Base-by-base conservation (phyloP, 2,797 vertebrate genomes). In the Graptemys geographica region DNA sequence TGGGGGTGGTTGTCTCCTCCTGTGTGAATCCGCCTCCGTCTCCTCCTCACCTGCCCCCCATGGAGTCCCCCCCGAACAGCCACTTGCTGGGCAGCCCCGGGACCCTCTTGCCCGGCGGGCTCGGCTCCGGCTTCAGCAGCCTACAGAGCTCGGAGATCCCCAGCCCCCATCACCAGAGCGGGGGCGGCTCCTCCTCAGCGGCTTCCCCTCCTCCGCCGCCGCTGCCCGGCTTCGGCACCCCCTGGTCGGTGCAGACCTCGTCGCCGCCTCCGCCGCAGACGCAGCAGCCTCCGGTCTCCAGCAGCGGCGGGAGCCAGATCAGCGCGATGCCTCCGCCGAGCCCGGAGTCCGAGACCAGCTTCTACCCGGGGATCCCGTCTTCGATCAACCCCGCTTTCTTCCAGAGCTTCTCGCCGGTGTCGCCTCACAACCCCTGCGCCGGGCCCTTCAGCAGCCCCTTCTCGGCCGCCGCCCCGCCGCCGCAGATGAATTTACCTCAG, bases 311-410 rank as follows among this genome's bases (percentile, higher is more conserved):
- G 31, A 96, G 93, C 87, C 98, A 98, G 93, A 97, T 98, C 83
- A 98, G 97, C 97, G 98, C 98, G 94, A 98, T 99, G 96, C 98
- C 99, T 84, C 96, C 97, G 44, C 96, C 97, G 84, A 98, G 93
- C 97, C 96, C 98, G 55, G 99, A 99, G 87, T 97, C 99, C 6
- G 99, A 99, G 97, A 98, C 97, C 98, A 98, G 99, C 97, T 99
- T 99, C 98, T 99, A 99, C 97, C 98, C 99, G 27, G 99, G 99
- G 95, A 98, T 99, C 97, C 99, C 98, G 88, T 99, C 99, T 97
- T 99, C 99, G 96, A 98, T 99, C 98, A 99, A 99, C 98, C 99
- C 99, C 97, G 99, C 99, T 96, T 99, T 99, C 98, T 99, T 99
- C 98, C 99, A 99, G 98, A 98, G 99, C 96, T 99, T 99, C 97